Conservation (phyloP, 1,140 invertebrate genomes). For the Polypedilum vanderplanki region DNA sequence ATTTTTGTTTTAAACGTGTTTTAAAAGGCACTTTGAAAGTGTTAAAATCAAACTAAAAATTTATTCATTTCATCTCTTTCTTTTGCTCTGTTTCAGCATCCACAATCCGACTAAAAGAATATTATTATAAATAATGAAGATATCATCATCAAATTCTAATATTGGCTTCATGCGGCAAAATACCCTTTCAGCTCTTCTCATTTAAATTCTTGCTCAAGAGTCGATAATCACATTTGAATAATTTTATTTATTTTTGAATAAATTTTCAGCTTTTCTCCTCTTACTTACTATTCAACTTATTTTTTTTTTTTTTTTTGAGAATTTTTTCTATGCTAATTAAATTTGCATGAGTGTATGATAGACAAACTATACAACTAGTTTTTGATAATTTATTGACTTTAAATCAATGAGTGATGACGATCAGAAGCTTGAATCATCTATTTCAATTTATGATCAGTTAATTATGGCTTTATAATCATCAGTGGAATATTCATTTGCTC, state of each 20-base stretch:
- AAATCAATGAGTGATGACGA: neutral
- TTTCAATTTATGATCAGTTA: neutral
- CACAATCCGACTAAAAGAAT: no score
- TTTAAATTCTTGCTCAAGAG: neutral
- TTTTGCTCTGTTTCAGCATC: no score
- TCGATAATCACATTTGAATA: slow-evolving; percentile 7
- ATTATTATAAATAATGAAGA: no score
- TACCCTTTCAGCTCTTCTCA: neutral
- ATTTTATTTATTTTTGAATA: slow-evolving; percentile 8
- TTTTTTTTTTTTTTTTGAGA: no score
- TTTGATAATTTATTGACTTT: neutral
- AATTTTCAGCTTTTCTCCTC: neutral
- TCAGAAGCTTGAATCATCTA: neutral
- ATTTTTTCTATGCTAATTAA: no score
- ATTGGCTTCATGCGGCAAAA: neutral
- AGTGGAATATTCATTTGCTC: no score
- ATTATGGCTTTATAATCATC: neutral
- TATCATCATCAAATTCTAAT: slow-evolving; percentile 7
- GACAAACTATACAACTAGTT: no score
- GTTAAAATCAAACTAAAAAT: no score
- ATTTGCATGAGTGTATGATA: no score
- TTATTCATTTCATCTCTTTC: no score
- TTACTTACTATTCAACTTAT: no score
- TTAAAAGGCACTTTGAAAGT: slow-evolving; percentile 23
- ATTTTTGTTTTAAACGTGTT: slow-evolving; percentile 14